These are phyloP conservation scores for Achatina immaculata DNA, from an alignment of 1,140 invertebrate species.

Conservation along the genomic window DNA sequence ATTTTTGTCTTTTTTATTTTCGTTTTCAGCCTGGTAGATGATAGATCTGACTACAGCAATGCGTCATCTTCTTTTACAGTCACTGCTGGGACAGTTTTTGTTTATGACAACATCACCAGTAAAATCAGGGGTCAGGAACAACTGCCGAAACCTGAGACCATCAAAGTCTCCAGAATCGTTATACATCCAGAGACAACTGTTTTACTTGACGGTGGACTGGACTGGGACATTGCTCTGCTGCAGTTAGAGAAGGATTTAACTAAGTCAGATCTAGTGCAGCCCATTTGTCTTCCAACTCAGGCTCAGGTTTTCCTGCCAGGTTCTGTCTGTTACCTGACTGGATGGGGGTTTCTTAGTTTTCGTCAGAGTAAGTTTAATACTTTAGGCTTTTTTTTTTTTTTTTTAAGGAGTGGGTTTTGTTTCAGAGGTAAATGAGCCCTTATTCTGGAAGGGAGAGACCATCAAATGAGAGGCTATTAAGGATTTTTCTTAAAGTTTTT, in stretches of 20 bases:
- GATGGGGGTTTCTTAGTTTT: conserved; percentile 78
- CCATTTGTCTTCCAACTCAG: conserved; percentile 78
- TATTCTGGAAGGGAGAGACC: too few relatives aligned
- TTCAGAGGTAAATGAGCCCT: too few relatives aligned
- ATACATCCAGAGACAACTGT: background rate
- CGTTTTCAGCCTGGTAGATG: background rate
- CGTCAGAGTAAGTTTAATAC: conserved; percentile 37
- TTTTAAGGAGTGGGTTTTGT: too few relatives aligned
- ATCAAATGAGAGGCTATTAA: too few relatives aligned
- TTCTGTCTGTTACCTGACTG: conserved; percentile 81
- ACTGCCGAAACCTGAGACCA: background rate
- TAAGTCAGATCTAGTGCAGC: conserved; percentile 77
- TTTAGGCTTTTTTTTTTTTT: too few relatives aligned
- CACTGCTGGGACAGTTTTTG: background rate
- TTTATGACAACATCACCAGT: background rate
- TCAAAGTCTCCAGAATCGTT: conserved; percentile 7
- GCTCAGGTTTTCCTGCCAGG: conserved; percentile 45
- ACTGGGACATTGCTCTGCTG: conserved; percentile 88
- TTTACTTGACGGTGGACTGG: conserved; percentile 69
- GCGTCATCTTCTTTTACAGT: conserved; percentile 22
- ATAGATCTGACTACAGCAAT: background rate
- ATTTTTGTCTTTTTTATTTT: too few relatives aligned
- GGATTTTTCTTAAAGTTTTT: too few relatives aligned
- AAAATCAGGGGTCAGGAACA: background rate
- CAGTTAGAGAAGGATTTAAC: conserved; percentile 79